phyloP scores from a whole-genome alignment of 2,113 vertebrate species.

The Eulemur rufifrons region DNA sequence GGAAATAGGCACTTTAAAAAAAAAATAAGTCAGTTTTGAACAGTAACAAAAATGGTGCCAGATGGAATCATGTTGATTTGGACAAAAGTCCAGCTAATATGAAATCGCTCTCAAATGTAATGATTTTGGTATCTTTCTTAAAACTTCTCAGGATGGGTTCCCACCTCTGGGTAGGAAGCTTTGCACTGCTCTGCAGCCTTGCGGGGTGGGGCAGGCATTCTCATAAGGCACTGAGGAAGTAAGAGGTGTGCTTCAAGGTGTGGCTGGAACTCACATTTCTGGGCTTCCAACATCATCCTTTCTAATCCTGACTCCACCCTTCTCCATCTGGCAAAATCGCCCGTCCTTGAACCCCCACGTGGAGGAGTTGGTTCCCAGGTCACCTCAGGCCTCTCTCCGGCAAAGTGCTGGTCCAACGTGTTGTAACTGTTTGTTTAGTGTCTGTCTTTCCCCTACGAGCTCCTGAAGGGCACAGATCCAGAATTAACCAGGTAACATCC shows the following conservation, averaged over 20 bases:
- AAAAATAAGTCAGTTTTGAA: not conserved
- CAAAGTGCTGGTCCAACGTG: not conserved
- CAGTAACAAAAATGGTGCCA: not conserved
- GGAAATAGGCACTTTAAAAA: not conserved
- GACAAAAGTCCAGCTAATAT: not conserved
- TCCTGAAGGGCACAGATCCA: not conserved
- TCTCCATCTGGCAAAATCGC: not conserved
- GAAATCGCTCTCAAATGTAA: not conserved
- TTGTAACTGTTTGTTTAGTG: rapidly evolving
- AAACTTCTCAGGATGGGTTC: not conserved
- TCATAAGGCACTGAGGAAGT: not conserved
- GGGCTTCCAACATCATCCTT: not conserved
- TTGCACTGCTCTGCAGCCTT: not conserved
- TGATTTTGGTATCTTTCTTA: not conserved
- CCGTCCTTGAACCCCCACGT: not conserved
- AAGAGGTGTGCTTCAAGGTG: not conserved
- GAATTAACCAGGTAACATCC: not conserved
- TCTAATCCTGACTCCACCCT: not conserved
- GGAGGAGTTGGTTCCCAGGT: not conserved
- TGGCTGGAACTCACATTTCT: not conserved
- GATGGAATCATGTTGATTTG: not conserved
- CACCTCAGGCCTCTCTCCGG: rapidly evolving
- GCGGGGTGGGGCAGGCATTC: not conserved
- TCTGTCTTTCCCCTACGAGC: not conserved
- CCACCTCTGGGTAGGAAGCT: not conserved